Percentiles rank a stretch among this genome's conserved stretches.
Conservation (phyloP, 2,113 vertebrate species). For the Penelope pileata region DNA sequence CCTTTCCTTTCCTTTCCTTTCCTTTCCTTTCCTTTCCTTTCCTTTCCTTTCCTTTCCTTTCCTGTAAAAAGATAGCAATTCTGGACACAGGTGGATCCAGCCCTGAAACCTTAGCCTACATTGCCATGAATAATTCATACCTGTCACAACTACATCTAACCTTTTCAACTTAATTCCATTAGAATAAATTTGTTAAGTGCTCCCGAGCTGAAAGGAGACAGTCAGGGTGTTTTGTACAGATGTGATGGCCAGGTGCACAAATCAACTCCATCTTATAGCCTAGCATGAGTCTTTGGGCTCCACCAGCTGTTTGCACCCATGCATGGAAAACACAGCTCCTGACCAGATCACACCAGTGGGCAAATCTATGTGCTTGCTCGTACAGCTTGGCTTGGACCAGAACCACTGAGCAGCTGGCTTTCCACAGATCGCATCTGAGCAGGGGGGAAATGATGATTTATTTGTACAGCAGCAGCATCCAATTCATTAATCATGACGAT, state of each 20-base stretch:
- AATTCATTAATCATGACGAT: background rate
- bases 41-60: background rate
- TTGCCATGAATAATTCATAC: background rate
- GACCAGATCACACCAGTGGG: background rate
- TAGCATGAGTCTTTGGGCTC: background rate
- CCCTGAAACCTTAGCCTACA: background rate
- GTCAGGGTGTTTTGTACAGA: background rate
- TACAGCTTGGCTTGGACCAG: background rate
- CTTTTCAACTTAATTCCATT: background rate
- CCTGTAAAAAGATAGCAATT: background rate
- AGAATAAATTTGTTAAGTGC: background rate
- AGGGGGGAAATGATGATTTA: background rate
- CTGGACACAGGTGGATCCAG: background rate
- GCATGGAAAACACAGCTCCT: background rate
- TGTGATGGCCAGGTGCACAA: background rate
- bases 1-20: background rate
- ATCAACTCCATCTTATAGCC: background rate
- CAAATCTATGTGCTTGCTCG: background rate
- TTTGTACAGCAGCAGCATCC: background rate
- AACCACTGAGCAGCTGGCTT: background rate
- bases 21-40: background rate
- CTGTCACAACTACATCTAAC: background rate
- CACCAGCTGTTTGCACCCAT: conserved; percentile 3
- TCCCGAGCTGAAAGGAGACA: background rate
- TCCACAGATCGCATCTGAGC: background rate